Conservation (phyloP, 2,113 vertebrate species). For the Cheilinus undulatus region DNA sequence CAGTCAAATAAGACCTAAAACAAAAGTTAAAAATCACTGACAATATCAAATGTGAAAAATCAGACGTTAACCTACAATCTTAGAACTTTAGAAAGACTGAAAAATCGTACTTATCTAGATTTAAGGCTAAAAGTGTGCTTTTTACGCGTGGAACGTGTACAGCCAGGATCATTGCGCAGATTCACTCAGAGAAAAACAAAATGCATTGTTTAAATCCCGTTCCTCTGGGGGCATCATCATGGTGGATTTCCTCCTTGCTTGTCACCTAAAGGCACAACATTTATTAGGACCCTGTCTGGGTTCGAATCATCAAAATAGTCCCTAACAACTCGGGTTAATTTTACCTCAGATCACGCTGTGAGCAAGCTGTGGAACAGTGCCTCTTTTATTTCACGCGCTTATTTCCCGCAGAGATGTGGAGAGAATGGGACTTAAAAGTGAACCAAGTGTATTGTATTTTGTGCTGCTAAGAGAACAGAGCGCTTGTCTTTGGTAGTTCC, state of each 20-base stretch:
- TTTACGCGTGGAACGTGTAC: not conserved
- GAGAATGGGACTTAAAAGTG: constrained; percentile 14
- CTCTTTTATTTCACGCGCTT: constrained; percentile 46
- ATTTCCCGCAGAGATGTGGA: constrained; percentile 52
- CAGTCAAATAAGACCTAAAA: no score
- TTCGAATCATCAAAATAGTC: constrained; percentile 56
- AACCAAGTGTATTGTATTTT: constrained; percentile 35
- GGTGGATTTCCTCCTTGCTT: not conserved
- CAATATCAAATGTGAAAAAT: no score
- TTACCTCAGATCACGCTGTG: constrained; percentile 52
- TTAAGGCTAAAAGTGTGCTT: not conserved
- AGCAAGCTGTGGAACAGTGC: constrained; percentile 56
- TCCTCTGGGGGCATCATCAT: constrained; percentile 1
- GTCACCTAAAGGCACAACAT: constrained; percentile 33
- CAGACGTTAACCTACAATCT: no score
- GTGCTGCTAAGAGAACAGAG: constrained; percentile 37
- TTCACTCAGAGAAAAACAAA: not conserved
- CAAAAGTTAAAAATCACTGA: no score
- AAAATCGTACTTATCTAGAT: not conserved
- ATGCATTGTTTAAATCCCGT: not conserved
- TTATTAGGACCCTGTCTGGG: constrained; percentile 1
- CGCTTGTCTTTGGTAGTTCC: constrained; percentile 44
- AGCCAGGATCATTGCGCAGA: not conserved
- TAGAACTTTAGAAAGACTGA: no score
- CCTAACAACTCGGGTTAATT: constrained; percentile 52